Evolutionary conservation across 2,797 vertebrate genomes (phyloP).

Genomic region (Hipposideros larvatus): DNA sequence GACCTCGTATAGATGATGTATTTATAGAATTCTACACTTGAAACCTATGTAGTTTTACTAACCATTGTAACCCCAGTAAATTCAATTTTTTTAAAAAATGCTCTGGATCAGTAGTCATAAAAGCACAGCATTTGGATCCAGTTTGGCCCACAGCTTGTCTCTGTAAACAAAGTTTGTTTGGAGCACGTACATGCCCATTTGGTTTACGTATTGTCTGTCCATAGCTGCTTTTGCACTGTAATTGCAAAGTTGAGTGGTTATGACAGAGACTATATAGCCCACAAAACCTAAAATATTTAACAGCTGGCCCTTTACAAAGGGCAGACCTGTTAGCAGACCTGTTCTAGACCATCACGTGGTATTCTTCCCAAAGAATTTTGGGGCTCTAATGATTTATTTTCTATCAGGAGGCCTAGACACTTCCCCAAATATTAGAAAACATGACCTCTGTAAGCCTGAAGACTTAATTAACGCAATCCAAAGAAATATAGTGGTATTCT

Average conservation of each 20-base stretch:
- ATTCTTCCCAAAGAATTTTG: background rate
- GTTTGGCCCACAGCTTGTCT: background rate
- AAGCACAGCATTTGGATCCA: background rate
- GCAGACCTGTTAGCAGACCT: background rate
- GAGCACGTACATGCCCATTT: background rate
- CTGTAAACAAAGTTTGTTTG: slow-evolving; percentile 25
- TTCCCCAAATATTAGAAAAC: background rate
- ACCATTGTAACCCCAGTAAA: no score
- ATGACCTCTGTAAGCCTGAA: background rate
- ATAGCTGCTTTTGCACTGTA: background rate
- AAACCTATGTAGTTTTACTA: no score
- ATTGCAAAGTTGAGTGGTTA: background rate
- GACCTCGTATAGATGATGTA: no score
- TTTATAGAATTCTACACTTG: no score
- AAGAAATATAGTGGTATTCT: background rate
- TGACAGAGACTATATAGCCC: background rate
- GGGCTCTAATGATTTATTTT: background rate
- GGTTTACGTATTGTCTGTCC: background rate
- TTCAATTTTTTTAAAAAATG: no score
- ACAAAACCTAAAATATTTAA: background rate
- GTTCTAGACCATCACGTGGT: background rate
- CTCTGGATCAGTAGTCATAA: background rate
- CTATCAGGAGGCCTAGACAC: background rate
- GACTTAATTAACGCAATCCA: background rate
- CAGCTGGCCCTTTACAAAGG: background rate